These are phyloP conservation scores for Jaculus jaculus DNA, from an alignment of 2,113 vertebrate species.

Conservation along the genomic window DNA sequence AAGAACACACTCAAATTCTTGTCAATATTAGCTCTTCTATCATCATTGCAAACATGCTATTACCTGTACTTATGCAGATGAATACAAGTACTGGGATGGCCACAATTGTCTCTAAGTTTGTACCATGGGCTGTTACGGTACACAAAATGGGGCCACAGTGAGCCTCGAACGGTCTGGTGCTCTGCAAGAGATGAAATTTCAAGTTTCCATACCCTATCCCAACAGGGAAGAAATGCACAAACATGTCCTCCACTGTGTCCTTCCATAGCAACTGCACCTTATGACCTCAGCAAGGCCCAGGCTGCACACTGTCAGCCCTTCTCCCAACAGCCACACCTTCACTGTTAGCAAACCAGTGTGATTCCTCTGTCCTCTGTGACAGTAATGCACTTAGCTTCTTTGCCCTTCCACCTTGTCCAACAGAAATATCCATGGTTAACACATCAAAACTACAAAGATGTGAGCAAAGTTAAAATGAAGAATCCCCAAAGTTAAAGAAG, in stretches of 20 bases:
- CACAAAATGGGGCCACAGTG: neutral
- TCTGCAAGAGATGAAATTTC: too few species aligned
- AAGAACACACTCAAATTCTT: neutral
- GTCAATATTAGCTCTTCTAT: neutral
- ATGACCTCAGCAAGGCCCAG: neutral
- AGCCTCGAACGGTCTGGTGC: too few species aligned
- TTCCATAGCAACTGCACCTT: fast-evolving
- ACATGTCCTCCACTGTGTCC: fast-evolving
- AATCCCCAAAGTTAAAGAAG: neutral
- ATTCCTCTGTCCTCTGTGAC: neutral
- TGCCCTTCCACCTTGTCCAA: neutral
- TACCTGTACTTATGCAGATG: neutral
- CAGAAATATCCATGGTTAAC: conserved; percentile 19
- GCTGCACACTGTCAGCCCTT: too few species aligned
- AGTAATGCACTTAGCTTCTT: neutral
- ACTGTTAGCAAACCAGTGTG: neutral
- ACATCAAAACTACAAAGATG: neutral
- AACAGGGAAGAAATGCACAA: neutral
- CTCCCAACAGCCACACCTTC: neutral
- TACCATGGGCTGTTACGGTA: fast-evolving
- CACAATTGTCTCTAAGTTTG: fast-evolving
- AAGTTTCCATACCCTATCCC: too few species aligned
- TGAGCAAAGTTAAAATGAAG: neutral
- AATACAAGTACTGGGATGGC: too few species aligned
- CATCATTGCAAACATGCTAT: too few species aligned